phyloP scores from a whole-genome alignment of 1,140 invertebrate genomes.

The Drosophila melanogaster region Release_6_plus_ISO1_MT NT_033777.3:17527501-17528000 shows the following conservation, averaged over 20 bases:
- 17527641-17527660: constrained; percentile 8
- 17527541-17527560: constrained; percentile 70
- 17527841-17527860: constrained; percentile 21
- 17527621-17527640: constrained; percentile 30
- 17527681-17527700: constrained; percentile 72
- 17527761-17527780: constrained; percentile 67
- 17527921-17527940: constrained; percentile 14
- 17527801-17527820: constrained; percentile 48
- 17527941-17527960: constrained; percentile 23
- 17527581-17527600: constrained; percentile 69
- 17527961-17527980: constrained; percentile 1
- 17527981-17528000: constrained; percentile 29
- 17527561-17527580: constrained; percentile 78
- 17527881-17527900: background rate
- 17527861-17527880: constrained; percentile 7
- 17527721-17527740: constrained; percentile 55
- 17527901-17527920: constrained; percentile 54
- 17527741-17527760: constrained; percentile 63
- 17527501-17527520: no score
- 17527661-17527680: constrained; percentile 49
- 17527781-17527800: constrained; percentile 78
- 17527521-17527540: constrained; percentile 42
- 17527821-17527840: constrained; percentile 57
- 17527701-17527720: constrained; percentile 71
- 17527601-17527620: constrained; percentile 50